A percentile compares a stretch with the other conserved stretches of the same genome.
Evolutionary conservation across 2,113 vertebrate species (phyloP).

Genomic region (Dipodomys ordii): DNA sequence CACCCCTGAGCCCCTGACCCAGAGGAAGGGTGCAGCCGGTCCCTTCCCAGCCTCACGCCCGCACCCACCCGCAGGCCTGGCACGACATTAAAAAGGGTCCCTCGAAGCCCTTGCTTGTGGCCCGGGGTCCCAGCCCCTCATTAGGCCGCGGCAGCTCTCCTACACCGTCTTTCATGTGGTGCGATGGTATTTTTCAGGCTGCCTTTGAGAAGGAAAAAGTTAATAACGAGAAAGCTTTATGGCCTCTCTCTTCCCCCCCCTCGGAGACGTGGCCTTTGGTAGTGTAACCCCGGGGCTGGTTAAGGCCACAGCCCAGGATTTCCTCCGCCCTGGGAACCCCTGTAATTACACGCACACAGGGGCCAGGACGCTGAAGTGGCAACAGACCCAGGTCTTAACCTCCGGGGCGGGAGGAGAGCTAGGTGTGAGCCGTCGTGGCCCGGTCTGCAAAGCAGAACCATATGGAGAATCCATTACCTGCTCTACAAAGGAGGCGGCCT

Average conservation of each 20-base stretch:
- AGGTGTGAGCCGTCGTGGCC: constrained; percentile 87
- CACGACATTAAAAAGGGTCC: constrained; percentile 90
- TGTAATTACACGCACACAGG: constrained; percentile 86
- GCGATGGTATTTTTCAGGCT: constrained; percentile 89
- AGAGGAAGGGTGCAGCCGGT: not conserved
- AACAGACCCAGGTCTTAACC: constrained; percentile 86
- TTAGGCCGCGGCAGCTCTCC: constrained; percentile 91
- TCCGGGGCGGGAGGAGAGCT: constrained; percentile 85
- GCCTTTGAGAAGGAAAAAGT: constrained; percentile 89
- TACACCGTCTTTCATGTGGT: constrained; percentile 90
- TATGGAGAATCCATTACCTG: constrained; percentile 90
- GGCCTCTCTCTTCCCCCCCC: constrained; percentile 89
- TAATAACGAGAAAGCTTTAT: constrained; percentile 96
- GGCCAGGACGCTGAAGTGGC: constrained; percentile 84
- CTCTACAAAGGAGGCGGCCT: constrained; percentile 90
- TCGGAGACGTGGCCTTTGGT: constrained; percentile 90
- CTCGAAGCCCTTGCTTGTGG: constrained; percentile 87
- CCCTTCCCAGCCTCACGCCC: not conserved
- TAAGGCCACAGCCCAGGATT: constrained; percentile 91
- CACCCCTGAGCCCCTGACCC: not conserved
- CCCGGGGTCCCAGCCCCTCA: constrained; percentile 88
- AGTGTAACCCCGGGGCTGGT: constrained; percentile 83
- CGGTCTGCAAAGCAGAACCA: constrained; percentile 88
- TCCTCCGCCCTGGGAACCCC: constrained; percentile 90
- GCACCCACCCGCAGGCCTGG: constrained; percentile 86